Evolutionary conservation across 1,140 invertebrate genomes (phyloP).

Genomic region (Potamilus streckersoni): DNA sequence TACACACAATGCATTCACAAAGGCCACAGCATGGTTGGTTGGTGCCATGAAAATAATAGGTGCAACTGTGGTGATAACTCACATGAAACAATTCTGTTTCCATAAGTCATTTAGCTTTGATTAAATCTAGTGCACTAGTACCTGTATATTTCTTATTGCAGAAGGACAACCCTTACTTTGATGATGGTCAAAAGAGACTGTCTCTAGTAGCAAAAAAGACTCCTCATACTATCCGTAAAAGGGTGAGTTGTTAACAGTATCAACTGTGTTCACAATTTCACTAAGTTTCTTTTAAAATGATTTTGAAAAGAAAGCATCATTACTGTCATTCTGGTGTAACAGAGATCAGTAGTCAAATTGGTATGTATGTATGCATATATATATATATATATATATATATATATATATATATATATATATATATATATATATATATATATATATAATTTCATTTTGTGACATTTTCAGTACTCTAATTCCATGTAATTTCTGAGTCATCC

Average conservation of each 20-base stretch:
- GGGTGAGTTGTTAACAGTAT: conserved; percentile 39
- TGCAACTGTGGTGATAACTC: neutral
- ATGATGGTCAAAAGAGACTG: conserved; percentile 42
- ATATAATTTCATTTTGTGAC: no score
- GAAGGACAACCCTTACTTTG: conserved; percentile 42
- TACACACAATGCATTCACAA: neutral
- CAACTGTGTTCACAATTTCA: no score
- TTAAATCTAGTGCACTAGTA: neutral
- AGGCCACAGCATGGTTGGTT: neutral
- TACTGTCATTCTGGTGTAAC: no score
- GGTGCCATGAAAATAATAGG: neutral
- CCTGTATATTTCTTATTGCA: conserved; percentile 16
- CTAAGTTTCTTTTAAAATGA: no score
- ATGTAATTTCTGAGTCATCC: no score
- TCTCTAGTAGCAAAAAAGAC: conserved; percentile 63
- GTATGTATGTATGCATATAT: no score
- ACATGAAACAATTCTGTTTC: neutral
- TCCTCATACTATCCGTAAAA: conserved; percentile 50
- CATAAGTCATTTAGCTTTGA: neutral
- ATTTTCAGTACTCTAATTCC: no score
- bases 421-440: no score
- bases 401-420: no score
- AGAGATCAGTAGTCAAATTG: no score
- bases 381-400: no score
- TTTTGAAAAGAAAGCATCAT: no score